Evolutionary conservation across 2,113 vertebrate genomes (phyloP).

Genomic region (Charadrius vociferus): DNA sequence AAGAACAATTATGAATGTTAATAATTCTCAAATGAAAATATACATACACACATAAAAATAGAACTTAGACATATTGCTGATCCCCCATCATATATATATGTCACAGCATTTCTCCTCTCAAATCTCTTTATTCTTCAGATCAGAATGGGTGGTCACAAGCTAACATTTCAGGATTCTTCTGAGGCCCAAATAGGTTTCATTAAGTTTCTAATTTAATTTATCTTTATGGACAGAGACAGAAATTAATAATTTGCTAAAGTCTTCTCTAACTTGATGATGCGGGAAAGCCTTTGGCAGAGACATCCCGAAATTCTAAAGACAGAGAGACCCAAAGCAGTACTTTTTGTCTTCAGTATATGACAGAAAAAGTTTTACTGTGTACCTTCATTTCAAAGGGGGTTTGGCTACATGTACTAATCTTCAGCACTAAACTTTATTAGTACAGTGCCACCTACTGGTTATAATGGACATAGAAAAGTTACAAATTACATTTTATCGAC

Average conservation of each 20-base stretch:
- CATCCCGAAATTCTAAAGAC: background rate
- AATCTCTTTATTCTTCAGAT: background rate
- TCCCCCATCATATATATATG: background rate
- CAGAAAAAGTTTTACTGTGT: background rate
- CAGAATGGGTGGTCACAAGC: background rate
- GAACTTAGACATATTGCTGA: background rate
- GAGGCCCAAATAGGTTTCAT: background rate
- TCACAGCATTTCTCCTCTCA: background rate
- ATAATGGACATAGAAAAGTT: background rate
- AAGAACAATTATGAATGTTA: background rate
- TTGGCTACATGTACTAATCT: background rate
- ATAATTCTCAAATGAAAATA: background rate
- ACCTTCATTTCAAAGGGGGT: background rate
- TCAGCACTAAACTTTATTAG: background rate
- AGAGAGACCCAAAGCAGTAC: background rate
- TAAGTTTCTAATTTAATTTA: background rate
- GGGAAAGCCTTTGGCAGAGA: background rate
- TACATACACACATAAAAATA: background rate
- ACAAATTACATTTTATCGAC: background rate
- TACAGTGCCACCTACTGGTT: conserved; percentile 44
- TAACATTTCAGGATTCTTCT: background rate
- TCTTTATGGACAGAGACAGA: background rate
- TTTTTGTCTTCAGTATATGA: background rate
- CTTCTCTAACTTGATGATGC: background rate
- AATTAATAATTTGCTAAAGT: background rate